Percentiles rank a stretch among this genome's conserved stretches.
These are phyloP conservation scores for Boleophthalmus pectinirostris DNA, from an alignment of 2,113 vertebrate species.

Conservation along the genomic window DNA sequence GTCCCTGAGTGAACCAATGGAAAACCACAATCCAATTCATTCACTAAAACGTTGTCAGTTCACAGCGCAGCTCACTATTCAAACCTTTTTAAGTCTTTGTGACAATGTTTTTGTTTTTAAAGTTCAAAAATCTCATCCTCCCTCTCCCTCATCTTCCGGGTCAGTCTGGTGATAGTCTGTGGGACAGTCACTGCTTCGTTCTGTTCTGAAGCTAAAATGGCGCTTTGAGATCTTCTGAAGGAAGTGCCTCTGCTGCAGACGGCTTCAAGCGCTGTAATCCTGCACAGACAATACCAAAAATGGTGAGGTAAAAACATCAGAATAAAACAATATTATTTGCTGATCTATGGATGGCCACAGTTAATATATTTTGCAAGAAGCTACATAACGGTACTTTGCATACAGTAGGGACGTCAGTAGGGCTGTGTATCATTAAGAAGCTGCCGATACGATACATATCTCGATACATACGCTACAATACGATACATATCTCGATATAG, in stretches of 20 bases:
- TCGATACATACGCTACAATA: too few species aligned
- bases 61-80: not conserved
- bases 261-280: conserved; percentile 69
- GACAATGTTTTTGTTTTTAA: conserved; percentile 61
- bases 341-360: too few species aligned
- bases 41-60: not conserved
- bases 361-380: too few species aligned
- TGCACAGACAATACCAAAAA: conserved; percentile 39
- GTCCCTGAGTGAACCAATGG: not conserved
- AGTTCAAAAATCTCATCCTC: conserved; percentile 93
- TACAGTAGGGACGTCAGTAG: too few species aligned
- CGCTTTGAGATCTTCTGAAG: conserved; percentile 40
- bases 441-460: too few species aligned
- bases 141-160: conserved; percentile 75
- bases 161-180: conserved; percentile 80
- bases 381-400: too few species aligned
- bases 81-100: not conserved
- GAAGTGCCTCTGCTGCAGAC: conserved; percentile 27
- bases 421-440: too few species aligned
- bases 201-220: conserved; percentile 53
- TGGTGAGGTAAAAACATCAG: not conserved
- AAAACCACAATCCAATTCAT: too few species aligned
- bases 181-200: conserved; percentile 76
- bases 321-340: too few species aligned
- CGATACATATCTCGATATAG: too few species aligned